Base-by-base conservation (phyloP, 1,140 invertebrate genomes). In the Prorops nasuta region DNA sequence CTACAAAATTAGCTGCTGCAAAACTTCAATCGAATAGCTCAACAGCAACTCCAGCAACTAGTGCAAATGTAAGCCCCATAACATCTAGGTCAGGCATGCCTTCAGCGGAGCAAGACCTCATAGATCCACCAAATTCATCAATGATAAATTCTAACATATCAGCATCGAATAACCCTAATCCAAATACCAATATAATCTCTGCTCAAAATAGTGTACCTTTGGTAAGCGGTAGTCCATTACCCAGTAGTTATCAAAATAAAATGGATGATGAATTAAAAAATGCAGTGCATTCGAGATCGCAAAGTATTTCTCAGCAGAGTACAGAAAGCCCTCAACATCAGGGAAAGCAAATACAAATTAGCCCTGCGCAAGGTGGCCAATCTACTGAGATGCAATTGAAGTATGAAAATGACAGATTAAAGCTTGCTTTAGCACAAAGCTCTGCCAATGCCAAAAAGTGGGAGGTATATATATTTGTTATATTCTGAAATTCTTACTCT, bases 401-500 rank as follows among this genome's bases (percentile, higher is more conserved):
- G 74, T 97, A 98, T 79, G 96, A 98, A 79, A 98, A 98, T 77
- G 95, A 98, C 72, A 83, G 94, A 60, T 83, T 98, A 34, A 97
- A 97, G 81, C 81, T 97, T 55, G 95, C 95, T 10, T 79, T 98
- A 52, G 94, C 94, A 51, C 94, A 98, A 78, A 96, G 94, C 78
- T 96, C 93, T 43, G 90, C 92, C 18, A 97, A 97, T 80, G 94
- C 94, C 2, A 98, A 98, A 78, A 98, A 98, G 74, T 98, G 95
- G 95, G 95, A 98, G 83, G 76, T 76, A 56, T 43, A 49, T 51
- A 44, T 22, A 34, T 46, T 44, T 21, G 17, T 9, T 36, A 10
- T 42, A 17, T 45, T 44, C 39, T 16, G 3, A 19, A 41, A 24
- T 8, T 9, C 15, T 35, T 21, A 16, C 22, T 16, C 40, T 31